phyloP scores from a whole-genome alignment of 2,888 invertebrate species.

The Drosophila nr. perissopoda region DNA sequence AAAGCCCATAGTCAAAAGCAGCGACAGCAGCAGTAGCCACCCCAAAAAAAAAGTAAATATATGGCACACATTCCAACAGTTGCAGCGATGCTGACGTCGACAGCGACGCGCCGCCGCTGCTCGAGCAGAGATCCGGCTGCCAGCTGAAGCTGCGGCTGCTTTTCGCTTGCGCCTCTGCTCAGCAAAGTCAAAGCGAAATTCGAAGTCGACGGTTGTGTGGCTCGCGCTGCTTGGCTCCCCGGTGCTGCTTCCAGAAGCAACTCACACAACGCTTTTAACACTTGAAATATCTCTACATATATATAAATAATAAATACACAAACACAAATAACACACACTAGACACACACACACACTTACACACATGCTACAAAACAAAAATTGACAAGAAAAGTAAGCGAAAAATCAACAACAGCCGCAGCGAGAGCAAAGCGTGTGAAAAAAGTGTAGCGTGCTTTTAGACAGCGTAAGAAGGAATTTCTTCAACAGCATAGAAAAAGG shows the following conservation, averaged over 20 bases:
- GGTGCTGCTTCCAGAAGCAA: conserved; percentile 52
- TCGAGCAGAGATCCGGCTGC: conserved; percentile 38
- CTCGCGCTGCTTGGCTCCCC: conserved; percentile 64
- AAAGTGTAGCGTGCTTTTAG: conserved; percentile 67
- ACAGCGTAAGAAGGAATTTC: conserved; percentile 24
- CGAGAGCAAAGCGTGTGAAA: conserved; percentile 29
- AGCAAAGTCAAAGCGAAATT: conserved; percentile 84
- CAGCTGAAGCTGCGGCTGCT: conserved; percentile 39
- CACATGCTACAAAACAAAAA: conserved; percentile 30
- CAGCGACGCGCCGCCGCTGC: conserved; percentile 26
- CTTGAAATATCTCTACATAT: conserved; percentile 22
- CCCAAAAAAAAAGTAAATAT: conserved; percentile 52
- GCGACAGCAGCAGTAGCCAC: conserved; percentile 37
- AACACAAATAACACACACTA: conserved; percentile 14
- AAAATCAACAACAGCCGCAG: conserved; percentile 29
- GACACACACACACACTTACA: conserved; percentile 12
- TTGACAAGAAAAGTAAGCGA: conserved; percentile 30
- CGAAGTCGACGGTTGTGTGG: conserved; percentile 85
- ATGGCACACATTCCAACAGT: conserved; percentile 79
- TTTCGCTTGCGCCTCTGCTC: conserved; percentile 36
- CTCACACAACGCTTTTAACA: conserved; percentile 55
- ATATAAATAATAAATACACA: conserved; percentile 21
- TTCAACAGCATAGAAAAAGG: neutral
- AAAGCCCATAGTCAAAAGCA: conserved; percentile 21
- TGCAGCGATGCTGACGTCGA: conserved; percentile 65